phyloP scores from a whole-genome alignment of 1,140 invertebrate species.

The Hydropsyche tenuis region DNA sequence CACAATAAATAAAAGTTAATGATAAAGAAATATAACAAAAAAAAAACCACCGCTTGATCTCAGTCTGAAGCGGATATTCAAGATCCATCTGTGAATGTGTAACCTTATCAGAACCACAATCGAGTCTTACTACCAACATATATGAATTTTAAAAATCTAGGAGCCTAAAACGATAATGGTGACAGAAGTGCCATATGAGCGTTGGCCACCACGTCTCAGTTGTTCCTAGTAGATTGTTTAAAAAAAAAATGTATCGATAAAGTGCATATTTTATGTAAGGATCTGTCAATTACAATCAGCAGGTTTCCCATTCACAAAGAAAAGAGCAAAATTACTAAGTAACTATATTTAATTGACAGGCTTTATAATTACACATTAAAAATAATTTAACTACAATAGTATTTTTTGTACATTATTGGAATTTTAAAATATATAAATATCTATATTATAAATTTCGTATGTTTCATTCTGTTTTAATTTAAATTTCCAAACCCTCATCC shows the following conservation, averaged over 20 bases:
- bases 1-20: constrained; percentile 20
- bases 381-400: constrained; percentile 64
- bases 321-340: constrained; percentile 45
- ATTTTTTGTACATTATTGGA: constrained; percentile 65
- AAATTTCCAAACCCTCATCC: no score
- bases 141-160: constrained; percentile 34
- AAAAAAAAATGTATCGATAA: constrained; percentile 31
- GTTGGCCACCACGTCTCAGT: constrained; percentile 11
- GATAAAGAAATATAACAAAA: not conserved
- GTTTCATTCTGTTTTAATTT: not conserved
- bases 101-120: constrained; percentile 22
- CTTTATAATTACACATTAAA: constrained; percentile 51
- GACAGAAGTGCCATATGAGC: constrained; percentile 35
- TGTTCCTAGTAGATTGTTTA: constrained; percentile 47
- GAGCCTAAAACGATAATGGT: constrained; percentile 34
- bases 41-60: constrained; percentile 32
- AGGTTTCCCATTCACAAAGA: constrained; percentile 44
- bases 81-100: constrained; percentile 22
- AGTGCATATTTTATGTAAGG: constrained; percentile 44
- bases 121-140: constrained; percentile 33
- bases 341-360: constrained; percentile 49
- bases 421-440: constrained; percentile 64
- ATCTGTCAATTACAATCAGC: constrained; percentile 49
- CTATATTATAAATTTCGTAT: constrained; percentile 36
- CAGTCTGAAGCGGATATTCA: constrained; percentile 26